These are phyloP conservation scores for Menura novaehollandiae DNA, from an alignment of 2,113 vertebrate species.

Conservation along the genomic window DNA sequence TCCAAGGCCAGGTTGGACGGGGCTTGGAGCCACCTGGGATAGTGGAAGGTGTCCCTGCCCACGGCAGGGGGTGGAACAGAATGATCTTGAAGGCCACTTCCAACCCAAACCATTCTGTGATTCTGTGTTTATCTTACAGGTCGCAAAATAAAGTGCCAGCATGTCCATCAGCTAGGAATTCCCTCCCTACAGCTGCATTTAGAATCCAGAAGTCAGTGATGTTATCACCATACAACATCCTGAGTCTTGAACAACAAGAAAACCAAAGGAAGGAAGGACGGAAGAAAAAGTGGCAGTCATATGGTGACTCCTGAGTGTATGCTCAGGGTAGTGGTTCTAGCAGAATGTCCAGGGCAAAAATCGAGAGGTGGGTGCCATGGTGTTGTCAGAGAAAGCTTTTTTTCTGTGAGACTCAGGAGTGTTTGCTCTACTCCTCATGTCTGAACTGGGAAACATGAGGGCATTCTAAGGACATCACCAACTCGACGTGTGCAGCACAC, in stretches of 20 bases:
- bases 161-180: neutral
- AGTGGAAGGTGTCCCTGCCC: neutral
- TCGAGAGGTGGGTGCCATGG: rapidly evolving
- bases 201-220: neutral
- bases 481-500: neutral
- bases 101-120: neutral
- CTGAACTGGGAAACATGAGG: neutral
- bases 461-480: neutral
- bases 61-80: neutral
- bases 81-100: neutral
- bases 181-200: too few relatives aligned
- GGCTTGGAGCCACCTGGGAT: rapidly evolving
- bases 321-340: neutral
- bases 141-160: neutral
- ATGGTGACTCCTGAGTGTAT: neutral
- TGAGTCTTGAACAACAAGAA: neutral
- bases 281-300: neutral
- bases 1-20: rapidly evolving
- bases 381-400: neutral
- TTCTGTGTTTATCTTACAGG: neutral
- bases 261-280: neutral
- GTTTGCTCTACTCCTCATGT: neutral
- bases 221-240: neutral
- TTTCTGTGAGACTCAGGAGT: neutral
- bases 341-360: neutral